phyloP scores from a whole-genome alignment of 2,888 invertebrate species.

The Lycaena phlaeas region DNA sequence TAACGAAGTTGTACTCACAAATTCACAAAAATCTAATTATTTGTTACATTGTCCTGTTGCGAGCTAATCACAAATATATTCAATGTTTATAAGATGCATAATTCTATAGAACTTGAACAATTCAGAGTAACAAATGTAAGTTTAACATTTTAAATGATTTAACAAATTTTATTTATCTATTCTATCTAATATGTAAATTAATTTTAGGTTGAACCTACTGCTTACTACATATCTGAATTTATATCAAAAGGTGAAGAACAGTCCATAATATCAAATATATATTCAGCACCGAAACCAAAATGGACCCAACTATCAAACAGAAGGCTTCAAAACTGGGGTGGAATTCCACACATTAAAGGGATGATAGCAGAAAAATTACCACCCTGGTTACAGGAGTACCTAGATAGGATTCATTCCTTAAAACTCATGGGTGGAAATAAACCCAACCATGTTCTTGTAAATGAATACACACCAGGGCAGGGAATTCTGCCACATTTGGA shows the following conservation, averaged over 20 bases:
- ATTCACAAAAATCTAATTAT: too few relatives aligned
- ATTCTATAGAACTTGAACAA: conserved; percentile 10
- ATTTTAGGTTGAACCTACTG: conserved; percentile 70
- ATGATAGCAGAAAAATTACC: conserved; percentile 93
- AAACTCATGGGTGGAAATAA: conserved; percentile 79
- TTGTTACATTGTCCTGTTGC: too few relatives aligned
- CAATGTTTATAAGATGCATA: neutral
- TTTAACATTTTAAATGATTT: neutral
- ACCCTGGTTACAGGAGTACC: conserved; percentile 82
- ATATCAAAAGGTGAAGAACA: conserved; percentile 82
- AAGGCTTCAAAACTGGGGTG: conserved; percentile 98
- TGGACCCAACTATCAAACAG: conserved; percentile 95
- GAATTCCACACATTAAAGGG: conserved; percentile 85
- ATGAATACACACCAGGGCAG: conserved; percentile 94
- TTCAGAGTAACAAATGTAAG: conserved; percentile 20
- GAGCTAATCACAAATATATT: too few relatives aligned
- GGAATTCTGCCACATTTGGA: conserved; percentile 98
- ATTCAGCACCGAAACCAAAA: conserved; percentile 90
- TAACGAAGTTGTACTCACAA: too few relatives aligned
- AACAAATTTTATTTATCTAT: neutral
- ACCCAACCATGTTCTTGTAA: conserved; percentile 95
- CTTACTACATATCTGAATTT: conserved; percentile 91
- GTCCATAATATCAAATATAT: conserved; percentile 80
- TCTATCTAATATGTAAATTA: neutral
- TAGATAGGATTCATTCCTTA: conserved; percentile 79